Conservation (phyloP, 2,113 vertebrate genomes). For the Pomatostomus ruficeps region DNA sequence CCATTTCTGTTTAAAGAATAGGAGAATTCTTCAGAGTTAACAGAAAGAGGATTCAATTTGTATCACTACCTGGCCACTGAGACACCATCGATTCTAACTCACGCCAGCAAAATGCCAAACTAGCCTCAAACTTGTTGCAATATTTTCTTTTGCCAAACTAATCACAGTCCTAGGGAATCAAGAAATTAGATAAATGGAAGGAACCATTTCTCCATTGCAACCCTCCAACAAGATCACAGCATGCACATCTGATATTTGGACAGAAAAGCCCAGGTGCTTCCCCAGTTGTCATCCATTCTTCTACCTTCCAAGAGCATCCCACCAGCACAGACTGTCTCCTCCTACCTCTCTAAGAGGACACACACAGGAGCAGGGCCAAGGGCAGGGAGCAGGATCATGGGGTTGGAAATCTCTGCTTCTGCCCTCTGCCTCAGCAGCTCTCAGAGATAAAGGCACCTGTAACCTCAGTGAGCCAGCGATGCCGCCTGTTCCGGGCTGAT, state of each 20-base stretch:
- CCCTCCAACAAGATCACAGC: not conserved
- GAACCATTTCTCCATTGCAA: not conserved
- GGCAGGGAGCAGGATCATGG: accelerated
- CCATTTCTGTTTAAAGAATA: not conserved
- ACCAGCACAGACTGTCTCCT: not conserved
- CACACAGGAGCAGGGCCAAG: not conserved
- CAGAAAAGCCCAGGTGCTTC: not conserved
- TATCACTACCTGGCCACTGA: not conserved
- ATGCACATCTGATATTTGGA: not conserved
- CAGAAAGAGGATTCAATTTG: not conserved
- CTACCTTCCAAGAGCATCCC: not conserved
- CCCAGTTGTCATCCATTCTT: not conserved
- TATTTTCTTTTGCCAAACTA: not conserved
- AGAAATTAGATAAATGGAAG: not conserved
- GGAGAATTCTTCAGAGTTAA: not conserved
- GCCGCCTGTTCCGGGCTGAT: not conserved
- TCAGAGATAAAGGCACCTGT: not conserved
- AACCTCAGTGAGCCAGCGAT: not conserved
- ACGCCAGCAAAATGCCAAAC: not conserved
- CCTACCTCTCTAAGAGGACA: not conserved
- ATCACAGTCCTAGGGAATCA: not conserved
- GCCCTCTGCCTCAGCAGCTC: not conserved
- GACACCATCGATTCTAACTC: not conserved
- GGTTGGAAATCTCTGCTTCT: not conserved
- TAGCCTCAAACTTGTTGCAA: not conserved